These are phyloP conservation scores for Spheniscus humboldti DNA, from an alignment of 2,797 vertebrate genomes.

Conservation along the genomic window DNA sequence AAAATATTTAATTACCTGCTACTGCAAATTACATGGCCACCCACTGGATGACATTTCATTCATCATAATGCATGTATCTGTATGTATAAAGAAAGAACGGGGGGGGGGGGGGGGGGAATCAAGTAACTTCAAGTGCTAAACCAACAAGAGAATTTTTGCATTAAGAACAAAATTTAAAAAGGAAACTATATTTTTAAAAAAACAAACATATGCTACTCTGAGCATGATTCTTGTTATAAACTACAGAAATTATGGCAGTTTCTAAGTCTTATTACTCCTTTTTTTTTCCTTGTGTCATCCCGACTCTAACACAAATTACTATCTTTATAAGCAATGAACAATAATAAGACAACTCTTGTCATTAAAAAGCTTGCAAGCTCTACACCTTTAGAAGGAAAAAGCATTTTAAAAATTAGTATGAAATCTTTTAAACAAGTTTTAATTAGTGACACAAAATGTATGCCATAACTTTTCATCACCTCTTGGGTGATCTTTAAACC, in stretches of 20 bases:
- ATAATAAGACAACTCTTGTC: not conserved
- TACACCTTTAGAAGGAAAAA: not conserved
- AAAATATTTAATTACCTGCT: constrained; percentile 24
- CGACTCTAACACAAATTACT: not conserved
- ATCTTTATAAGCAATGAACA: not conserved
- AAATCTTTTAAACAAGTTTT: constrained; percentile 44
- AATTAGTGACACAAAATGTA: constrained; percentile 51
- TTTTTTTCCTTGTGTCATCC: not conserved
- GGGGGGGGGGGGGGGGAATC: not conserved
- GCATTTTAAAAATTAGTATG: not conserved
- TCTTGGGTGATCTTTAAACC: constrained; percentile 43
- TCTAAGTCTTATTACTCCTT: not conserved
- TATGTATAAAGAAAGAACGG: not conserved
- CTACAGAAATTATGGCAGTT: not conserved
- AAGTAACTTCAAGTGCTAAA: not conserved
- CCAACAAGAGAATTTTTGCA: not conserved
- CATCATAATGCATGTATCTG: not conserved
- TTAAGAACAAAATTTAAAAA: not conserved
- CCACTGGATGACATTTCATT: not conserved
- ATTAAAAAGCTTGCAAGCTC: not conserved
- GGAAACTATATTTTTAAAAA: not conserved
- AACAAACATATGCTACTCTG: not conserved
- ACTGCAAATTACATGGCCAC: not conserved
- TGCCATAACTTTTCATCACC: constrained; percentile 22
- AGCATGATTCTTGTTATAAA: not conserved